Evolutionary conservation across 2,113 vertebrate species (phyloP).

Genomic region (Oncorhynchus tshawytscha): DNA sequence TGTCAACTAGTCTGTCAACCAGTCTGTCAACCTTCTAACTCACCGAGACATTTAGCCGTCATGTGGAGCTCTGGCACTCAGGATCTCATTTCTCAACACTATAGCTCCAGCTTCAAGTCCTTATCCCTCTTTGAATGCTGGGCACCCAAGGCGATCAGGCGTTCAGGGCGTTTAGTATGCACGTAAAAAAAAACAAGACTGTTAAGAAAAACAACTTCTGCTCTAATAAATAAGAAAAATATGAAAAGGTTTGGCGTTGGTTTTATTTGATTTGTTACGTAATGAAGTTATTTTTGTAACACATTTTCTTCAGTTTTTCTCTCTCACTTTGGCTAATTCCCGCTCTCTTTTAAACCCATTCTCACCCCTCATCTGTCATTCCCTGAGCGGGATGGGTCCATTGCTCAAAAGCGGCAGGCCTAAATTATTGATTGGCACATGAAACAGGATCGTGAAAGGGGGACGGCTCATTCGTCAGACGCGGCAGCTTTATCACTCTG

Average conservation of each 20-base stretch:
- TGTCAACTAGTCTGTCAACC: background rate
- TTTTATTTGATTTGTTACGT: too few species aligned
- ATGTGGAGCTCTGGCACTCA: too few species aligned
- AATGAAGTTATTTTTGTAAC: too few species aligned
- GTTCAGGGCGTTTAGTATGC: too few species aligned
- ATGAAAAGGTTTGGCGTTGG: conserved; percentile 37
- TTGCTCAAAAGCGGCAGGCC: conserved; percentile 52
- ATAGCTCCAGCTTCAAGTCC: conserved; percentile 14
- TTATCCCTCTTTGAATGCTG: conserved; percentile 50
- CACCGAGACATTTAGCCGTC: conserved; percentile 25
- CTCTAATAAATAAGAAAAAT: conserved; percentile 38
- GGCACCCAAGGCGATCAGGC: background rate
- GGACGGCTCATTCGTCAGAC: background rate
- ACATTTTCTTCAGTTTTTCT: conserved; percentile 22
- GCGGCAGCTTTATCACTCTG: background rate
- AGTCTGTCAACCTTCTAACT: conserved; percentile 23
- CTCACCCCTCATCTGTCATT: conserved; percentile 64
- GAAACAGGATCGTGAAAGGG: conserved; percentile 62
- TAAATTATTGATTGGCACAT: conserved; percentile 69
- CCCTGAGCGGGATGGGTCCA: conserved; percentile 44
- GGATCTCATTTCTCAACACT: conserved; percentile 10
- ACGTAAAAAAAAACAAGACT: conserved; percentile 49
- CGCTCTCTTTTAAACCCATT: conserved; percentile 22
- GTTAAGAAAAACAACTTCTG: conserved; percentile 54
- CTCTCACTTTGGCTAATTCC: conserved; percentile 23